Evolutionary conservation across 2,888 invertebrate genomes (phyloP).

Genomic region (Patella depressa): DNA sequence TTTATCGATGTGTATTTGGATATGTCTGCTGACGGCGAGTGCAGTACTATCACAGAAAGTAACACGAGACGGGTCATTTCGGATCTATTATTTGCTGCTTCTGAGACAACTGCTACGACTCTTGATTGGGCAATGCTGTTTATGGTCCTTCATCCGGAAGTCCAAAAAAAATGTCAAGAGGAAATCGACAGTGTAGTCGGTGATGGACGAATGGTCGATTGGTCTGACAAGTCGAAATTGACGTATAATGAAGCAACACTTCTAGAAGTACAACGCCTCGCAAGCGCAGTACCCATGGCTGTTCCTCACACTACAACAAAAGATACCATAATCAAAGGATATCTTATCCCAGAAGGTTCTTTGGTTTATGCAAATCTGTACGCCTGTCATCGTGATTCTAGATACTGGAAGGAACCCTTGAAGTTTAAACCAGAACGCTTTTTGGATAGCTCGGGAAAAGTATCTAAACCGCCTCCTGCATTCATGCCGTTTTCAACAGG

Average conservation of each 20-base stretch:
- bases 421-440: neutral
- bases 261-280: neutral
- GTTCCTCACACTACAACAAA: neutral
- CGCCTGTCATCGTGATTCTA: neutral
- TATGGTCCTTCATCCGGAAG: neutral
- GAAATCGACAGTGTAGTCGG: neutral
- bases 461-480: neutral
- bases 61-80: neutral
- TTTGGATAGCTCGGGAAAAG: neutral
- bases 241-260: neutral
- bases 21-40: neutral
- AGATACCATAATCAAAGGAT: neutral
- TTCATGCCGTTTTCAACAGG: neutral
- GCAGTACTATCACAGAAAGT: neutral
- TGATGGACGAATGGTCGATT: neutral
- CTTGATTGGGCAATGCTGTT: neutral
- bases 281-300: neutral
- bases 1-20: conserved; percentile 50
- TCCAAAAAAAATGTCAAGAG: neutral
- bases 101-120: neutral
- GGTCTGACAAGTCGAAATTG: neutral
- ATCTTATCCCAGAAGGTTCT: neutral
- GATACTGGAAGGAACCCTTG: neutral
- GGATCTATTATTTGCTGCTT: neutral
- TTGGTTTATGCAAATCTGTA: neutral